These are phyloP conservation scores for Deilephila porcellus DNA, from an alignment of 2,888 invertebrate species.

Conservation along the genomic window DNA sequence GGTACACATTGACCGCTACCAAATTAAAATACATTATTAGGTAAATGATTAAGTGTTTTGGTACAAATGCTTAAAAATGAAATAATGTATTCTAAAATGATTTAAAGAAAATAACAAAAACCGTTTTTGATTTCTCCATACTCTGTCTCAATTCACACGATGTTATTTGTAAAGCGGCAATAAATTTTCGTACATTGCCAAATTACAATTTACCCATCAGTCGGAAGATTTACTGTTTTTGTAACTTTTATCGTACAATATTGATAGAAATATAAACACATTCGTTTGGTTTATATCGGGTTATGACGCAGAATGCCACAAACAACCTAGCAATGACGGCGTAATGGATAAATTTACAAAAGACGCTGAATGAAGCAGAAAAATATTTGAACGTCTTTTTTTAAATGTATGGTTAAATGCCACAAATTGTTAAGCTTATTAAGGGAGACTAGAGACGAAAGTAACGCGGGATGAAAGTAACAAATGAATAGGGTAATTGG, in stretches of 20 bases:
- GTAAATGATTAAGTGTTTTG: too few species aligned
- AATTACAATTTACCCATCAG: constrained; percentile 5
- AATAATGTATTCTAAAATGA: too few species aligned
- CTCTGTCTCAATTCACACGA: not conserved
- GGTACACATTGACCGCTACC: not conserved
- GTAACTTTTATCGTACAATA: constrained; percentile 18
- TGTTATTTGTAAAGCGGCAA: constrained; percentile 1
- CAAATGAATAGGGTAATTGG: too few species aligned
- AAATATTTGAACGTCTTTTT: not conserved
- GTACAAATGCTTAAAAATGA: too few species aligned
- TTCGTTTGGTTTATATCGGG: constrained; percentile 3
- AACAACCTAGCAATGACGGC: constrained; percentile 12
- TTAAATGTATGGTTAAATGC: too few species aligned
- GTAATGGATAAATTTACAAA: constrained; percentile 20
- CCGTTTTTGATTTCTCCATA: not conserved
- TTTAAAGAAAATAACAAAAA: not conserved
- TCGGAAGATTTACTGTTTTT: not conserved
- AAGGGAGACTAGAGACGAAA: too few species aligned
- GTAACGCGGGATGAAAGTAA: too few species aligned
- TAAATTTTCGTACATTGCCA: constrained; percentile 16
- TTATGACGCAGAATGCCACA: constrained; percentile 21
- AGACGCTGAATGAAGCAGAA: not conserved
- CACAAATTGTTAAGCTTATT: too few species aligned
- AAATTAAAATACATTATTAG: not conserved
- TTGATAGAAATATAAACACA: constrained; percentile 26